These are phyloP conservation scores for Cacatua alba DNA, from an alignment of 2,113 vertebrate species.

Conservation along the genomic window DNA sequence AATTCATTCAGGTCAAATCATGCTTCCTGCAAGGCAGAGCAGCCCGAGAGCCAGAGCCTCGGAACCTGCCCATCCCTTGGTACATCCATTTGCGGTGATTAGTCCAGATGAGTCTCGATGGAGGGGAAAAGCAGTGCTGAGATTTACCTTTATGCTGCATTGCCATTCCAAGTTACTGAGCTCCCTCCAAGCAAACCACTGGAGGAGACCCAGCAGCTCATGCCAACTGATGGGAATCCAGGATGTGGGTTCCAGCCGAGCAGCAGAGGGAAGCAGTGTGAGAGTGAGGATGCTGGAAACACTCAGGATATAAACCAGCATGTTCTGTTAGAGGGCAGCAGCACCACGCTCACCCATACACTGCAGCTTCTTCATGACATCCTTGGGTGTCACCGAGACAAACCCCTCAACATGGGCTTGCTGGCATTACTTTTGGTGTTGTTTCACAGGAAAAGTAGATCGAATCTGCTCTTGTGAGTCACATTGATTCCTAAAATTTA, in stretches of 20 bases:
- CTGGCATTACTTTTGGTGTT: background rate
- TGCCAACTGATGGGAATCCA: background rate
- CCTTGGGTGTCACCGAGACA: rapidly evolving
- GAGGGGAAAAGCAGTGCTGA: background rate
- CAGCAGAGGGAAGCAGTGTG: background rate
- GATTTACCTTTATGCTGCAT: background rate
- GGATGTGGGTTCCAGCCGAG: background rate
- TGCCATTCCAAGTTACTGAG: background rate
- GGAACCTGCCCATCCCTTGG: background rate
- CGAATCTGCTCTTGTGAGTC: background rate
- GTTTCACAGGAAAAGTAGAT: background rate
- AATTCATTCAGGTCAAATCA: background rate
- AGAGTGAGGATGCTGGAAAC: background rate
- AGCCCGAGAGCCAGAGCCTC: background rate
- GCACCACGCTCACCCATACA: rapidly evolving
- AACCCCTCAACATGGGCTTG: background rate
- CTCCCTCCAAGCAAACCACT: background rate
- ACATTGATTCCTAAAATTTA: background rate
- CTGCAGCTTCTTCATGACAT: background rate
- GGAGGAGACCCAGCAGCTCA: background rate
- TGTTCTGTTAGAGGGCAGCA: background rate
- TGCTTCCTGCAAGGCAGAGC: background rate
- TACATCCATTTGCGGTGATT: background rate
- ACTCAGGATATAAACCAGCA: rapidly evolving
- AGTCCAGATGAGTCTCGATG: background rate